These are phyloP conservation scores for Drosophila mojavensis DNA, from an alignment of 1,140 invertebrate species.

Conservation along the genomic window DNA sequence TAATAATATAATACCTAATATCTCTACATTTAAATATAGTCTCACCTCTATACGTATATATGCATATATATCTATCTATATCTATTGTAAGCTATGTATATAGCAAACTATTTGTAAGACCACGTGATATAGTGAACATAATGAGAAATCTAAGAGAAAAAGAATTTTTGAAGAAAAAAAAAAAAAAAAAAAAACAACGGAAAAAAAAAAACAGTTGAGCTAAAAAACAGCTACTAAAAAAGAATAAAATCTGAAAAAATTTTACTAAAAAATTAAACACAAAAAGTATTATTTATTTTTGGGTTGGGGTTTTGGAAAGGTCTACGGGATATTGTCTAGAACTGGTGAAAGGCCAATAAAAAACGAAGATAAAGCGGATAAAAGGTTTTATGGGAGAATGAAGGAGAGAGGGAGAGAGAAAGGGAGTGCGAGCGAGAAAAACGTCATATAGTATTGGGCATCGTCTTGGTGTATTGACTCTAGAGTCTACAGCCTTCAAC, in stretches of 20 bases:
- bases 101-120: slow-evolving; percentile 62
- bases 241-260: slow-evolving; percentile 68
- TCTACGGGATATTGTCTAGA: neutral
- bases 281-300: slow-evolving; percentile 29
- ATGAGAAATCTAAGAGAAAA: slow-evolving; percentile 70
- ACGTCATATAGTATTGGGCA: too few relatives aligned
- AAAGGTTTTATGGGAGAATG: too few relatives aligned
- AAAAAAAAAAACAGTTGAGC: slow-evolving; percentile 39
- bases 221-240: slow-evolving; percentile 71
- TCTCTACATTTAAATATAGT: slow-evolving; percentile 66
- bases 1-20: slow-evolving; percentile 44
- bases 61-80: slow-evolving; percentile 7
- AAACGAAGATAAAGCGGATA: too few relatives aligned
- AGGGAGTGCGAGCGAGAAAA: too few relatives aligned
- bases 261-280: slow-evolving; percentile 70
- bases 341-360: slow-evolving; percentile 31
- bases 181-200: slow-evolving; percentile 12
- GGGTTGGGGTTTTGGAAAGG: neutral
- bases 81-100: slow-evolving; percentile 12
- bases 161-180: slow-evolving; percentile 55
- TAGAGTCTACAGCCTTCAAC: too few relatives aligned
- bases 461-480: too few relatives aligned
- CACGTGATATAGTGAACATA: slow-evolving; percentile 80
- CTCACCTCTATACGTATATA: slow-evolving; percentile 28
- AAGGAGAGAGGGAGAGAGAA: too few relatives aligned